Evolutionary conservation across 2,888 invertebrate genomes (phyloP).

Genomic region (Odontocolon sp.): DNA sequence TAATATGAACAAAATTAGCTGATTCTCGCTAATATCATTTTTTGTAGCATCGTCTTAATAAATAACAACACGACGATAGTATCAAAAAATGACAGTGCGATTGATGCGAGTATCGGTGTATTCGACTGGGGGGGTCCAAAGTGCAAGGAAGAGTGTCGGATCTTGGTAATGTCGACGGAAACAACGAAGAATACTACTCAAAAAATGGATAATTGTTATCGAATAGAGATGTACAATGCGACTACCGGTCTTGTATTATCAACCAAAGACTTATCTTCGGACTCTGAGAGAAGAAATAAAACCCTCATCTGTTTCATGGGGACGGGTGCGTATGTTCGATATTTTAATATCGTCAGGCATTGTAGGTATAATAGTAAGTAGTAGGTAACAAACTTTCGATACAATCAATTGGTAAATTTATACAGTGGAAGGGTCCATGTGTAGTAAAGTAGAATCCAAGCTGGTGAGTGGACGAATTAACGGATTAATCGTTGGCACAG

Average conservation of each 20-base stretch:
- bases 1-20: neutral
- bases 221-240: neutral
- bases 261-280: neutral
- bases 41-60: neutral
- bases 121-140: constrained; percentile 25
- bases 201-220: constrained; percentile 25
- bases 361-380: too few relatives aligned
- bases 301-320: constrained; percentile 27
- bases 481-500: neutral
- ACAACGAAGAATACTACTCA: neutral
- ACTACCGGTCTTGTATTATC: neutral
- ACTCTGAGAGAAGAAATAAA: neutral
- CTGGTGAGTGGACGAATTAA: neutral
- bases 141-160: constrained; percentile 34
- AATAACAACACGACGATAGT: neutral
- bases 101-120: neutral
- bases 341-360: neutral
- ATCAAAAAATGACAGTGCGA: neutral
- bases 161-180: neutral
- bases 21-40: neutral
- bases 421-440: constrained; percentile 23
- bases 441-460: neutral
- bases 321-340: constrained; percentile 2
- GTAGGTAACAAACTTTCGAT: too few relatives aligned
- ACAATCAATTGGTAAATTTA: neutral